Evolutionary conservation across 2,113 vertebrate species (phyloP).

Genomic region (Oreocharis arfaki): DNA sequence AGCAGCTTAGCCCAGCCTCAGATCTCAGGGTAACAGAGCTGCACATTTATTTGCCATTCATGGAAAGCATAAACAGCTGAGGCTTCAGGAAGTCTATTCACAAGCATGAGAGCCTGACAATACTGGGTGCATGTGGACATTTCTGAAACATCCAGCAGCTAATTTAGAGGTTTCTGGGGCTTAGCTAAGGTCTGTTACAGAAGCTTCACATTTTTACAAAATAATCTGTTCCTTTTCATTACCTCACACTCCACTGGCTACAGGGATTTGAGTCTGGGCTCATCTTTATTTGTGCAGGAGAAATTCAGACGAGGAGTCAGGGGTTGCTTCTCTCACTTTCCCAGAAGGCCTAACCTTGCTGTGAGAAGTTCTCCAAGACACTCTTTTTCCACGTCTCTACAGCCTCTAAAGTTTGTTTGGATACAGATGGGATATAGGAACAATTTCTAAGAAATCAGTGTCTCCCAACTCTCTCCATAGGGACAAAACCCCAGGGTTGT

Average conservation of each 20-base stretch:
- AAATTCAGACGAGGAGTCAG: not conserved
- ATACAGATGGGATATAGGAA: not conserved
- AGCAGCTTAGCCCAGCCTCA: not conserved
- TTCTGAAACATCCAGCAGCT: not conserved
- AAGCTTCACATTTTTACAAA: not conserved
- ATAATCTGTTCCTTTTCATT: not conserved
- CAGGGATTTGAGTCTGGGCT: not conserved
- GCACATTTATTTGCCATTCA: constrained; percentile 4
- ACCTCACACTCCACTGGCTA: not conserved
- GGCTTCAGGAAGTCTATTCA: not conserved
- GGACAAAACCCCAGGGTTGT: not conserved
- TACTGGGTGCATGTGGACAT: not conserved
- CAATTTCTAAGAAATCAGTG: not conserved
- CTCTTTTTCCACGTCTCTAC: not conserved
- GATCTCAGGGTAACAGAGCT: not conserved
- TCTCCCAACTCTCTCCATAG: rapidly evolving
- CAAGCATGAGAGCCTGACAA: not conserved
- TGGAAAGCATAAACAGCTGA: not conserved
- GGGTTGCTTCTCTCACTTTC: not conserved
- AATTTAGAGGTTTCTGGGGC: not conserved
- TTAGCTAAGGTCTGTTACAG: not conserved
- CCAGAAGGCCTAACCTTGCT: not conserved
- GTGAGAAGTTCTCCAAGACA: not conserved
- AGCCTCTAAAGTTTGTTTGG: not conserved
- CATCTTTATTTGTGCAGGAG: not conserved